Base-by-base conservation (phyloP, 2,888 invertebrate genomes). In the Lottia gigantea region DNA sequence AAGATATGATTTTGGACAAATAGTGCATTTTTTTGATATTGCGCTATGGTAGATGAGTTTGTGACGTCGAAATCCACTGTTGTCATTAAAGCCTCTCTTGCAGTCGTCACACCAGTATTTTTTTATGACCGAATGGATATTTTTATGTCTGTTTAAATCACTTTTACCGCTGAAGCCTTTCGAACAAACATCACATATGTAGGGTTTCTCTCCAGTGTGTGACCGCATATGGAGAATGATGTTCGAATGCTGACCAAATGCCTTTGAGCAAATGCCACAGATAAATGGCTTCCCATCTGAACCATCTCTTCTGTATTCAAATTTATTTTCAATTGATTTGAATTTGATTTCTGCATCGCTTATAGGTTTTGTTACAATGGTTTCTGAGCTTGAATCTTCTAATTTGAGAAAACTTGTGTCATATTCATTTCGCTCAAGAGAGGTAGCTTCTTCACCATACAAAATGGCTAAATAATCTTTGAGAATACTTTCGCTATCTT, bases 131-230 rank as follows among this genome's bases (percentile, higher is more conserved):
- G 67, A 55, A 45, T 67, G 67, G 12, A 67, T 61, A n/a, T 55
- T 49, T n/a, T 40, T 61, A 23, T 67, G 67, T 61, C 61, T 19
- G 19, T 40, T 49, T 8, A 67, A 61, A 6, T 55, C 61, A 55
- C 55, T 55, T 12, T 49, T 40, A n/a, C 61, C 67, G 40, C 55
- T 67, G 45, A 55, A 67, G 40, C 31, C 67, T 23, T 67, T 67
- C 19, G 40, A 49, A 26, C 67, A 67, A 2, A 67, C 55, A 0
- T 26, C 19, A 40, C 67, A 67, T 14, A 31, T 61, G 23, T 67
- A 40, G 16, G 45, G 61, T 40, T 61, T 55, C 19, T 67, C 67
- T 12, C 67, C 67, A n/a, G 61, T 67, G 67, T 67, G 67, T 31
- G 55, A 55, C 55, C 67, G 7, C 61, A 67, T 49, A 40, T 67